Percentiles rank a stretch among this genome's conserved stretches.
Evolutionary conservation across 2,888 invertebrate species (phyloP).

Genomic region (Sphaerophoria taeniata): DNA sequence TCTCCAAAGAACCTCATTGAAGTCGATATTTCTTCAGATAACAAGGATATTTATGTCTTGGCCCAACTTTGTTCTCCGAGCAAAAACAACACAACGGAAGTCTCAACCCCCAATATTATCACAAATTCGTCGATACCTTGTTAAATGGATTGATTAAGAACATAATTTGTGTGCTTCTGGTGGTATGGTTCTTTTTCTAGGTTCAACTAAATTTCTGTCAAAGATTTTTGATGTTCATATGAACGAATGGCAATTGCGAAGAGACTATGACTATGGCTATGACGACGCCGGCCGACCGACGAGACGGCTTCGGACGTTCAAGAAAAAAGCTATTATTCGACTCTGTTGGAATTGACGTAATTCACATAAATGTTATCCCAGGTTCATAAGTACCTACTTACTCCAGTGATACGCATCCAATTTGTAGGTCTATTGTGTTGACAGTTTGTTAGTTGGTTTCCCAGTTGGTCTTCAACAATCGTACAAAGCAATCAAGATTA

Average conservation of each 20-base stretch:
- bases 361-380: neutral
- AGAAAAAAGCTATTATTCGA: neutral
- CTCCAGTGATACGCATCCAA: neutral
- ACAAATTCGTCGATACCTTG: constrained; percentile 19
- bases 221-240: neutral
- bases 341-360: constrained; percentile 2
- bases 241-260: neutral
- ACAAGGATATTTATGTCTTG: constrained; percentile 18
- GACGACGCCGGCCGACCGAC: too few relatives aligned
- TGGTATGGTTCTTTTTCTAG: neutral
- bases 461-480: too few relatives aligned
- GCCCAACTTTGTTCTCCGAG: neutral
- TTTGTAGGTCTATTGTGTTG: neutral
- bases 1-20: constrained; percentile 3
- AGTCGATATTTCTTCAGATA: constrained; percentile 33
- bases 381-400: neutral
- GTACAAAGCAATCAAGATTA: constrained; percentile 19
- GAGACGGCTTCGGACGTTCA: too few relatives aligned
- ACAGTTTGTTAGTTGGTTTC: neutral
- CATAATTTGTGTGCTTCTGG: neutral
- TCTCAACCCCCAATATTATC: neutral
- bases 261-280: too few relatives aligned
- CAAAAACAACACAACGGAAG: neutral
- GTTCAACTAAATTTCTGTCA: constrained; percentile 1
- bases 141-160: constrained; percentile 12